Percentiles rank a stretch among this genome's conserved stretches.
These are phyloP conservation scores for Pemphredon lugubris DNA, from an alignment of 2,888 invertebrate genomes.

Conservation along the genomic window DNA sequence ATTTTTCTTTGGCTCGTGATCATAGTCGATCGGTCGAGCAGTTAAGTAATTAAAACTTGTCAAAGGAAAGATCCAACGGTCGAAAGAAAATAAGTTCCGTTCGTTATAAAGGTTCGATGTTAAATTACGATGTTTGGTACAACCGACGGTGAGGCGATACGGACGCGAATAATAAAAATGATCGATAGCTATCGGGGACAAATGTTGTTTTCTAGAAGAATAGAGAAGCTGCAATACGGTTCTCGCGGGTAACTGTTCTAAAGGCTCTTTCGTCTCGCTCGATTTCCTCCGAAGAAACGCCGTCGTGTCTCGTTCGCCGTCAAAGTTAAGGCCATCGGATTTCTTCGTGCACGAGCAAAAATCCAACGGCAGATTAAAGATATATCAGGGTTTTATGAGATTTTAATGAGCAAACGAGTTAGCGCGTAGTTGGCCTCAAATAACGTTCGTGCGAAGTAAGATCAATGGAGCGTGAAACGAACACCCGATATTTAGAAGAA, in stretches of 20 bases:
- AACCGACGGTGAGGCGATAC: background rate
- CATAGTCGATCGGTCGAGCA: background rate
- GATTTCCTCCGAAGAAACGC: constrained; percentile 37
- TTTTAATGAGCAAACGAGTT: constrained; percentile 58
- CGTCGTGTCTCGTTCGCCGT: constrained; percentile 35
- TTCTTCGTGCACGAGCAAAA: constrained; percentile 23
- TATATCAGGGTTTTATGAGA: constrained; percentile 53
- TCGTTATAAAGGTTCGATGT: too few relatives aligned
- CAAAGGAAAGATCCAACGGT: too few relatives aligned
- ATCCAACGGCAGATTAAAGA: constrained; percentile 34
- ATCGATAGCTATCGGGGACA: constrained; percentile 8
- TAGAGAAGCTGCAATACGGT: constrained; percentile 10
- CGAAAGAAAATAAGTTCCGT: too few relatives aligned
- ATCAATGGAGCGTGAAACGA: constrained; percentile 17
- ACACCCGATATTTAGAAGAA: constrained; percentile 2
- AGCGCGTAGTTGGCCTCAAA: constrained; percentile 16
- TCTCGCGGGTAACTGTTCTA: constrained; percentile 53
- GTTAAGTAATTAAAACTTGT: background rate
- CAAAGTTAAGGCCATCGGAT: constrained; percentile 37
- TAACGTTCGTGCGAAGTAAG: background rate
- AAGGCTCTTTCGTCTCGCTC: constrained; percentile 55
- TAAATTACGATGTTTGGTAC: too few relatives aligned
- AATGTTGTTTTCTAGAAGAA: constrained; percentile 22
- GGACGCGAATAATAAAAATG: constrained; percentile 11
- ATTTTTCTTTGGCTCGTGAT: too few relatives aligned